phyloP scores from a whole-genome alignment of 1,140 invertebrate genomes.

The Hylaeus anthracinus region DNA sequence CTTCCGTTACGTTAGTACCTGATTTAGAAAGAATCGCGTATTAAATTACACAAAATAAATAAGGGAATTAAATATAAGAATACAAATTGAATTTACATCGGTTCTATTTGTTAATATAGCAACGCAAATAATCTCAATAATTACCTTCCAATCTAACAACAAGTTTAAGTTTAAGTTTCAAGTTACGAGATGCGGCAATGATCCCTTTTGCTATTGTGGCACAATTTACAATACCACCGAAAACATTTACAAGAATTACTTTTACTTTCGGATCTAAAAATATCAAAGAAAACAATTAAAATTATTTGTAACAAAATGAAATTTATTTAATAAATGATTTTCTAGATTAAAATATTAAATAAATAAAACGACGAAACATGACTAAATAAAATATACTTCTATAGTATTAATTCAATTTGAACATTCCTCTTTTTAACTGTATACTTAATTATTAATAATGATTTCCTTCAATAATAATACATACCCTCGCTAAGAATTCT shows the following conservation, averaged over 20 bases:
- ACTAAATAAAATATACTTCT: neutral
- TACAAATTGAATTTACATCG: neutral
- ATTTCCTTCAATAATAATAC: slow-evolving; percentile 22
- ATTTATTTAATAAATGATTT: neutral
- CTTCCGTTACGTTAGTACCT: slow-evolving; percentile 88
- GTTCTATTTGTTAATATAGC: neutral
- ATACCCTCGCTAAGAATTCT: slow-evolving; percentile 83
- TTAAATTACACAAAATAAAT: slow-evolving; percentile 15
- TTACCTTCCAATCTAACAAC: slow-evolving; percentile 96
- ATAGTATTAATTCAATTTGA: neutral
- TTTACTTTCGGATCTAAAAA: slow-evolving; percentile 92
- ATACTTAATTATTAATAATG: slow-evolving; percentile 1
- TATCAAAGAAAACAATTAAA: slow-evolving; percentile 47
- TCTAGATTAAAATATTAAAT: neutral
- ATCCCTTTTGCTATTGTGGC: slow-evolving; percentile 97
- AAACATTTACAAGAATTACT: slow-evolving; percentile 98
- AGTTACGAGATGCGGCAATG: slow-evolving; percentile 91
- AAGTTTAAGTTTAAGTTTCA: slow-evolving; percentile 92
- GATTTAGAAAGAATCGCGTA: slow-evolving; percentile 53
- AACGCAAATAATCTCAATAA: slow-evolving; percentile 74
- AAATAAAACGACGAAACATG: neutral
- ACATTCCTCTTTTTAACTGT: neutral
- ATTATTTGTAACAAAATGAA: slow-evolving; percentile 16
- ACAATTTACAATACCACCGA: slow-evolving; percentile 99
- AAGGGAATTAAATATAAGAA: slow-evolving; percentile 9